Percentiles rank a stretch among this genome's conserved stretches.
phyloP scores from a whole-genome alignment of 2,113 vertebrate genomes.

The Helogale parvula region DNA sequence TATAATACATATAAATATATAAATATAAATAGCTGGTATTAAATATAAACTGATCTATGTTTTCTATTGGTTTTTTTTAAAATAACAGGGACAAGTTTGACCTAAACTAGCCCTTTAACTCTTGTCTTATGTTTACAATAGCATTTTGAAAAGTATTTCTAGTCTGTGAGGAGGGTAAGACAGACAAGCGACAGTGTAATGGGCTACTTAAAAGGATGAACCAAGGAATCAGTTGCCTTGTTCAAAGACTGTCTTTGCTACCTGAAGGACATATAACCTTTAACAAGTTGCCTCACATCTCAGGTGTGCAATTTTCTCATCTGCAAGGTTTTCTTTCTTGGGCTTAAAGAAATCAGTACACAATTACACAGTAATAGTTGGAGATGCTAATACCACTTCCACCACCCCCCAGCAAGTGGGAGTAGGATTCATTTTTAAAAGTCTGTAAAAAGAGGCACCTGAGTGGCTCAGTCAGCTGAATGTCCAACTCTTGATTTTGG shows the following conservation, averaged over 20 bases:
- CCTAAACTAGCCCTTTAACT: neutral
- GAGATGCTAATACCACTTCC: neutral
- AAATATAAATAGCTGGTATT: neutral
- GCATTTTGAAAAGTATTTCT: neutral
- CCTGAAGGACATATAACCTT: neutral
- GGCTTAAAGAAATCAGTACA: conserved; percentile 12
- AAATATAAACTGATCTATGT: neutral
- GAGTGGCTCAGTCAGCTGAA: no score
- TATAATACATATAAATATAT: neutral
- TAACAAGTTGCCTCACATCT: neutral
- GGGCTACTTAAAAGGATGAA: neutral
- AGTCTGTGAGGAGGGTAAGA: neutral
- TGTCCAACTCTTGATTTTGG: no score
- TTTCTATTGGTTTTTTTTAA: neutral
- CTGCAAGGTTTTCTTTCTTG: neutral
- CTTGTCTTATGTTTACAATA: neutral
- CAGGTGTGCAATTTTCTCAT: neutral
- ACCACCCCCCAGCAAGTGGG: neutral
- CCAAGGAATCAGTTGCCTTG: neutral
- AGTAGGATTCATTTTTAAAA: neutral
- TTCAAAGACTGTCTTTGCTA: neutral
- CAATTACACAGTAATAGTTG: no score
- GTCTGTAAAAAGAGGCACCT: neutral
- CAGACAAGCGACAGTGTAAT: neutral
- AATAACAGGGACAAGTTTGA: neutral